Conservation (phyloP, 2,113 vertebrate genomes). For the Sceloporus undulatus region DNA sequence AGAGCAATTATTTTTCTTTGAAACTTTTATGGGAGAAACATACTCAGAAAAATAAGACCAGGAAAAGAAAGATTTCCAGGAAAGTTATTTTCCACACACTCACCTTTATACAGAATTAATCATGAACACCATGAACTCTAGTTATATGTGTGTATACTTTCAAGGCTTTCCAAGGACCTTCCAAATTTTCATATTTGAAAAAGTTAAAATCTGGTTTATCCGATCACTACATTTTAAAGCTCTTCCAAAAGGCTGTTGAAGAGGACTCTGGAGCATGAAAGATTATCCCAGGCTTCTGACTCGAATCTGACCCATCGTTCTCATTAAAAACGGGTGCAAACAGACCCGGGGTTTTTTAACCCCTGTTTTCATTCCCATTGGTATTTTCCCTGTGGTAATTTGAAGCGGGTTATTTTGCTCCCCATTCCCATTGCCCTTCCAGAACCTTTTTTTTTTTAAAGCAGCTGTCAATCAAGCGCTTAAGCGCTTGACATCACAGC, state of each 20-base stretch:
- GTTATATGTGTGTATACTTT: not conserved
- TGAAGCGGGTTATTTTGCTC: too few relatives aligned
- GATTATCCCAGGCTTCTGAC: too few relatives aligned
- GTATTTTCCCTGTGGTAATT: too few relatives aligned
- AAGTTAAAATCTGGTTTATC: not conserved
- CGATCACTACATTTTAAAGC: not conserved
- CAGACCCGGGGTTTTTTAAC: too few relatives aligned
- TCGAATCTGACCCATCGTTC: too few relatives aligned
- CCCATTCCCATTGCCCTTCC: too few relatives aligned
- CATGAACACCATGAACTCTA: not conserved
- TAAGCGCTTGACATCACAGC: too few relatives aligned
- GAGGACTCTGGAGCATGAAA: not conserved
- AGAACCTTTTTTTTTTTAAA: too few relatives aligned
- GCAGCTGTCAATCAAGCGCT: too few relatives aligned
- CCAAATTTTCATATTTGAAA: not conserved
- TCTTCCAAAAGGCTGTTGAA: not conserved
- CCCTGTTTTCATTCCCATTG: too few relatives aligned
- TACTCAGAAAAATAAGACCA: not conserved
- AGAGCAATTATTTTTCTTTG: not conserved
- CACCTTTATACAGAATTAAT: not conserved
- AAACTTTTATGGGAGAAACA: not conserved
- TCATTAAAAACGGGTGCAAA: too few relatives aligned
- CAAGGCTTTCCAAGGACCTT: not conserved
- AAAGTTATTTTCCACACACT: not conserved
- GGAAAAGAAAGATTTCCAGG: constrained; percentile 1